Evolutionary conservation across 2,797 vertebrate genomes (phyloP), one percentile per base, ranked within the genome.

Genomic region (Chloroceryle amazona): DNA sequence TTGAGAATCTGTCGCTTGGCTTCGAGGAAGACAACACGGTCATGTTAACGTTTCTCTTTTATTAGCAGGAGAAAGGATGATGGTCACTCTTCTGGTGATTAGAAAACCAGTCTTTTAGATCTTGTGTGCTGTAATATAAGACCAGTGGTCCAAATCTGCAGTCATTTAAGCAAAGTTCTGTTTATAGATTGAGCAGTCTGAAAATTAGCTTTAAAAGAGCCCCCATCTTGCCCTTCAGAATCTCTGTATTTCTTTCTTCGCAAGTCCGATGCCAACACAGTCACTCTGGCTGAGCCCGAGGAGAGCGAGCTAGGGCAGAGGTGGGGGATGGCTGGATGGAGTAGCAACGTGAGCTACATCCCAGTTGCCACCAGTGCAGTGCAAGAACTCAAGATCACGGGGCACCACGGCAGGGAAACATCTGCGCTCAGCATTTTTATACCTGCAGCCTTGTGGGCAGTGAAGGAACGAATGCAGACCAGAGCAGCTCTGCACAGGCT

Each of bases 331-430:
- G 23, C 13, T 10, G 49, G 46, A 21, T 66, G 72, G 60, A 79
- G 29, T 11, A 90, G 74, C 71, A 72, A 2, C 0, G 0, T 16
- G 63, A 76, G 51, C 51, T 62, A 3, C 11, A 7, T 19, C 47
- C 39, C 51, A 31, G 41, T 8, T 26, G n/a, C 46, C 35, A 35
- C 10, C 83, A 23, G 1, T 21, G 55, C 39, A 49, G 72, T 3
- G 21, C 37, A 8, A 12, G 47, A 55, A 25, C 47, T 46, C 49
- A 4, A 0, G 46, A 23, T 22, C 1, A 0, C 25, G 37, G 35
- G 41, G 14, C 20, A 1, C 8, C 44, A 29, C 5, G 67, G 25
- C 42, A 71, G 39, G 46, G 18, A 21, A 86, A 29, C 42, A 23
- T 26, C 81, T 60, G 31, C 10, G 11, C 73, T 33, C 41, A 17